phyloP scores from a whole-genome alignment of 2,888 invertebrate species.

The Chalcosyrphus nemorum region DNA sequence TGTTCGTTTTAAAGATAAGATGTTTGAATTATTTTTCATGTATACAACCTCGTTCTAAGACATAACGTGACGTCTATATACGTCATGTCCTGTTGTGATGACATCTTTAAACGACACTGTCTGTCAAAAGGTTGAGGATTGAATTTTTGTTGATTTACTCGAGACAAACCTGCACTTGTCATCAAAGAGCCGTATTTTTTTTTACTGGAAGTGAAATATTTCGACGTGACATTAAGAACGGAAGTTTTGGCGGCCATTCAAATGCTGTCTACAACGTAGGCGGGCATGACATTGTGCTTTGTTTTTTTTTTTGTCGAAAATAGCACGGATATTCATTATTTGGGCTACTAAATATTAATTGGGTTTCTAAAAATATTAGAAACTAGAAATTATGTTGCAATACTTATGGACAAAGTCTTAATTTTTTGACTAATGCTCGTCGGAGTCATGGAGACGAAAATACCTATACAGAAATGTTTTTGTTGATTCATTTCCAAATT shows the following conservation, averaged over 20 bases:
- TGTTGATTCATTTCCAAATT: not conserved
- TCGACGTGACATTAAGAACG: not conserved
- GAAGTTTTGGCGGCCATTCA: not conserved
- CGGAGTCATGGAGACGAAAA: not conserved
- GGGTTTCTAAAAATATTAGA: not conserved
- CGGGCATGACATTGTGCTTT: constrained; percentile 11
- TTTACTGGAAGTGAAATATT: not conserved
- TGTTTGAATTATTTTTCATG: no score
- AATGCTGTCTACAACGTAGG: not conserved
- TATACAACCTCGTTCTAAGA: no score
- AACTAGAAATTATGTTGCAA: not conserved
- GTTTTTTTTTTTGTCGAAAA: not conserved
- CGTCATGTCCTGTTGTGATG: no score
- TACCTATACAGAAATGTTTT: not conserved
- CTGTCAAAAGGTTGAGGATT: no score
- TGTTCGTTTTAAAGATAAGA: no score
- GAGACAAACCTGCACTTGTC: not conserved
- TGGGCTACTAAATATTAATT: not conserved
- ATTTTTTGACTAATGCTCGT: not conserved
- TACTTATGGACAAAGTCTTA: not conserved
- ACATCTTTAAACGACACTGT: no score
- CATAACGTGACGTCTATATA: no score
- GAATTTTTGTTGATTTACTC: no score
- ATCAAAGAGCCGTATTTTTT: constrained; percentile 1
- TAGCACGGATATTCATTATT: not conserved